Base-by-base conservation (phyloP, 35 echinoderm and acorn worm species). In the Apostichopus californicus region DNA sequence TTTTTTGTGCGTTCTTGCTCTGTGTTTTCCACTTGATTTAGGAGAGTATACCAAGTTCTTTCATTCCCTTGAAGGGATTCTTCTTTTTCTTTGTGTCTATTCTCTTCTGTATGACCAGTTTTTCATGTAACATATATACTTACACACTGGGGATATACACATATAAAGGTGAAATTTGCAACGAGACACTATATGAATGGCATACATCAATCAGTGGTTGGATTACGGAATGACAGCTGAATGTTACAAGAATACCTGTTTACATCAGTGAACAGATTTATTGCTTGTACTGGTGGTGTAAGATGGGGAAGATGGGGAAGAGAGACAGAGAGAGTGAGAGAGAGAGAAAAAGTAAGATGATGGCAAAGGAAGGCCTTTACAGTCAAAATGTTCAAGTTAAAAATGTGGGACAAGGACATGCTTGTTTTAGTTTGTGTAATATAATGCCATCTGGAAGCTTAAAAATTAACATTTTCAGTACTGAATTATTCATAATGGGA, bases 241-340 rank as follows among this genome's bases (percentile, higher is more conserved):
- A 59, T 85, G 81, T 85, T 85, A 85, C 57, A 85, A 85, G 81
- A 85, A 85, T 85, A 85, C 81, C 81, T 85, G 81, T 85, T 85
- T 85, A 85, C 23, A 85, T 85, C 81, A 85, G 57, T 17, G 17
- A 58, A 54, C 54, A 85, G 54, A 85, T 85, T 85, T 85, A 85
- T 85, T 58, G 55, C 34, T 55, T 85, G 55, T 63, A 46, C 34
- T 46, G 34, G 34, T 46, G 34, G 34, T 46, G 34, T 46, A 46
- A 46, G 34, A 46, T 46, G 34, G 34, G 34, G 3, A 46, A 46
- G 0, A 28, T 28, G 26, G 26, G 26, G 34, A 46, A 15, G 23
- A 81, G 78, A 10, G 55, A 54, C 20, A 54, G 26, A 81, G 13
- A 28, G 5, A 81, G 52, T 55, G 5, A 81, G 25, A 34, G 26